Percentiles rank a stretch among this genome's conserved stretches.
phyloP scores from a whole-genome alignment of 2,797 vertebrate species.

The Pelochelys cantorii region DNA sequence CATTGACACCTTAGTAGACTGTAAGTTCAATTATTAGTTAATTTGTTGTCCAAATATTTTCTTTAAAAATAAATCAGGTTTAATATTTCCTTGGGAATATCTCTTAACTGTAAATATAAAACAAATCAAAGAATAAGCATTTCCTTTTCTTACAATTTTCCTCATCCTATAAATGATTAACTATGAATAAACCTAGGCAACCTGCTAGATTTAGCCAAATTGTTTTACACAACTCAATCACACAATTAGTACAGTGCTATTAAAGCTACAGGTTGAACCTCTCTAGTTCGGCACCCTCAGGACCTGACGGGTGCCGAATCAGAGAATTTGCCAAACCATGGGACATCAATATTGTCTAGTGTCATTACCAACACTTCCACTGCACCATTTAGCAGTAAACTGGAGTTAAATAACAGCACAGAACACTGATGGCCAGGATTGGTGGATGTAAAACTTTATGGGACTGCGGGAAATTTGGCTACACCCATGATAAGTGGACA shows the following conservation, averaged over 20 bases:
- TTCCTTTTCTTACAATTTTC: neutral
- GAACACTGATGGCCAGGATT: too few relatives aligned
- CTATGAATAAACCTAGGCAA: neutral
- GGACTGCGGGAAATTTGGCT: too few relatives aligned
- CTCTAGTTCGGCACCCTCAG: too few relatives aligned
- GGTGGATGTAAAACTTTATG: too few relatives aligned
- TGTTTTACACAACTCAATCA: neutral
- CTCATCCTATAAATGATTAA: neutral
- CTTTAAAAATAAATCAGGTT: neutral
- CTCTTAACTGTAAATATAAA: neutral
- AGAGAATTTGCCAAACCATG: too few relatives aligned
- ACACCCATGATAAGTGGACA: too few relatives aligned
- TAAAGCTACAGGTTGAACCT: neutral
- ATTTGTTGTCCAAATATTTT: neutral
- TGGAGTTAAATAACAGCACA: too few relatives aligned
- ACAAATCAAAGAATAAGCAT: neutral
- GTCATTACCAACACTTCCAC: too few relatives aligned
- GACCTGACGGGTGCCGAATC: too few relatives aligned
- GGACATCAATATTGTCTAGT: too few relatives aligned
- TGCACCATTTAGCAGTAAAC: too few relatives aligned
- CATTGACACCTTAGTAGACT: neutral
- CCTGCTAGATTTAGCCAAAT: constrained; percentile 17
- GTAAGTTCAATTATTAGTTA: neutral
- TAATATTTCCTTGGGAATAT: neutral
- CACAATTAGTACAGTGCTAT: neutral